Evolutionary conservation across 2,888 invertebrate genomes (phyloP), one percentile per base, ranked within the genome.

Genomic region (Trissolcus japonicus): DNA sequence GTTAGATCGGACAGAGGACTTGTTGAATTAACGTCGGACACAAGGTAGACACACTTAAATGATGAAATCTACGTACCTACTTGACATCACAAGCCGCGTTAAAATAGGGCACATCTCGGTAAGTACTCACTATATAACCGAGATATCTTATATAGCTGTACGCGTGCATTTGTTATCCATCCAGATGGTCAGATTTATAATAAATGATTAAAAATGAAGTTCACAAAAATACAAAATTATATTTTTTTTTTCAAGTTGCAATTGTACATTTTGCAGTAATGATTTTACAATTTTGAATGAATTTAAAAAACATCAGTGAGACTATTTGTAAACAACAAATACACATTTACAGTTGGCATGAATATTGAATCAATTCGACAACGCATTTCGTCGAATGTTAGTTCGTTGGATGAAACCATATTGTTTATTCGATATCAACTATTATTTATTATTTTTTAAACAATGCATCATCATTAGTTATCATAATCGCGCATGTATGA

Each of bases 71-170:
- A 88, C 88, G 83, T 89, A 88, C 88, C 88, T 88, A 88, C 87
- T 88, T 88, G 89, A 87, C 87, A 85, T 88, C 88, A 89, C 87
- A 88, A 89, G 89, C 88, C 89, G 88, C 88, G 88, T 88, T 86
- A 88, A 88, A 87, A 88, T 85, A 88, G 85, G 87, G 85, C 86
- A 88, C 85, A 88, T 87, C 84, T 87, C 86, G 85, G 85, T 88
- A 85, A 88, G 86, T 88, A 87, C 84, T 85, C 85, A 86, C 82
- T 86, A 83, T 83, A 83, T 82, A 81, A 79, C 79, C 82, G 82
- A 82, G 80, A 80, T 78, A 79, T 80, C 67, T 68, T 79, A 65
- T 53, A 72, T 63, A 65, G 79, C 79, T 43, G 53, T 66, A 75
- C 54, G 69, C 78, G 75, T 76, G 79, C 81, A 81, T 80, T 81